Conservation (phyloP, 2,113 vertebrate species). For the Henicopernis longicauda region DNA sequence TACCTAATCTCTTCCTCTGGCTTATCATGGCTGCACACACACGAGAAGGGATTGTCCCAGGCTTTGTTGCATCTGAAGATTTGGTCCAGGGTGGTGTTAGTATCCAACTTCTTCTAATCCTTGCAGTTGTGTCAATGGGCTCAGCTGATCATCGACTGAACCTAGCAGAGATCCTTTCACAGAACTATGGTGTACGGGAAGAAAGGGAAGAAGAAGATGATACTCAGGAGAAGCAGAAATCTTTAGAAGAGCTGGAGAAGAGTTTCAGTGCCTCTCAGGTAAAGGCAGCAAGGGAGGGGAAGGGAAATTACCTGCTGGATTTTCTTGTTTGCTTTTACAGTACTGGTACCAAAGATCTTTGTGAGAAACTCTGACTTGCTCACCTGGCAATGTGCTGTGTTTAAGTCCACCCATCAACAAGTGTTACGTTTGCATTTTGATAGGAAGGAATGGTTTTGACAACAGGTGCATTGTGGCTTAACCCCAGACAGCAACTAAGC, state of each 20-base stretch:
- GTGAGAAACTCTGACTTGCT: background rate
- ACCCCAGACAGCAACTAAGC: no score
- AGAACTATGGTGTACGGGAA: constrained; percentile 74
- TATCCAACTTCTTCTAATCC: background rate
- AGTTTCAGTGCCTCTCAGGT: constrained; percentile 70
- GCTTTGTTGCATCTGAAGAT: background rate
- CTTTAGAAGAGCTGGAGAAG: constrained; percentile 78
- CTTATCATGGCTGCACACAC: background rate
- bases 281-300: background rate
- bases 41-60: background rate
- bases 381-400: background rate
- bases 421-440: background rate
- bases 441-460: background rate
- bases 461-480: background rate
- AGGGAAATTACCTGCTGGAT: background rate
- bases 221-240: constrained; percentile 57
- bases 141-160: constrained; percentile 74
- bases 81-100: background rate
- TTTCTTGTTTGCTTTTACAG: background rate
- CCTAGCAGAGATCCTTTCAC: constrained; percentile 79
- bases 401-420: background rate
- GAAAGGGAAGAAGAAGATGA: constrained; percentile 48
- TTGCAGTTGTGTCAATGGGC: constrained; percentile 77
- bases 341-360: background rate
- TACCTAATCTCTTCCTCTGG: background rate